Evolutionary conservation across 1,140 invertebrate genomes (phyloP), one percentile per base, ranked within the genome.

Genomic region (Drosophila oshimai): DNA sequence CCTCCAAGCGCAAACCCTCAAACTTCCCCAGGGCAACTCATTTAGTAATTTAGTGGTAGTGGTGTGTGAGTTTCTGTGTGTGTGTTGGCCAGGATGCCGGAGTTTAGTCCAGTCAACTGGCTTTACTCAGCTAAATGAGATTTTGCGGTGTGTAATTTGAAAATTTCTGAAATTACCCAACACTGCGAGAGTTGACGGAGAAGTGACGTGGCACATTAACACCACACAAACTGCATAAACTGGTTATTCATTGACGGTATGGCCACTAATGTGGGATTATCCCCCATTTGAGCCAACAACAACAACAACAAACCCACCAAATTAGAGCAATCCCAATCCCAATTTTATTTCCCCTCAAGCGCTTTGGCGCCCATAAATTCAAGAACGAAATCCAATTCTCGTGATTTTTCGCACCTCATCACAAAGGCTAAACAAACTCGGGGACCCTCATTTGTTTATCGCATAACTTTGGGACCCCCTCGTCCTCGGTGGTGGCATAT

Each of bases 401-500:
- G 47, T 70, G 62, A 84, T 65, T 83, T 80, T 73, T 84, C 74
- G 69, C 78, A 86, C 74, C 79, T 84, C 71, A 75, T 61, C 62
- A 55, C 53, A 20, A 34, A 7, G 47, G 13, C 17, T 6, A 36
- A 47, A 37, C 28, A 55, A 34, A 24, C 18, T 36, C n/a, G 12
- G 47, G n/a, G 45, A 12, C 7, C n/a, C 4, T 33, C 28, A 18
- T 55, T 72, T 61, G 62, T 54, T 53, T 31, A 44, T 15, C 31
- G 45, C 51, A 68, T 69, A 68, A 74, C 47, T 58, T 67, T 50
- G 9, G 20, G 39, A 31, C 18, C 13, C 15, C 1, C 20, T 10
- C 24, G 17, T 18, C 29, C 47, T 17, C 22, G 24, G 13, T 45
- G 42, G 36, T 9, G 44, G 58, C 54, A 61, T 75, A 53, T 79